These are phyloP conservation scores for Drosophila nigricruria DNA, from an alignment of 2,888 invertebrate genomes.

Conservation along the genomic window DNA sequence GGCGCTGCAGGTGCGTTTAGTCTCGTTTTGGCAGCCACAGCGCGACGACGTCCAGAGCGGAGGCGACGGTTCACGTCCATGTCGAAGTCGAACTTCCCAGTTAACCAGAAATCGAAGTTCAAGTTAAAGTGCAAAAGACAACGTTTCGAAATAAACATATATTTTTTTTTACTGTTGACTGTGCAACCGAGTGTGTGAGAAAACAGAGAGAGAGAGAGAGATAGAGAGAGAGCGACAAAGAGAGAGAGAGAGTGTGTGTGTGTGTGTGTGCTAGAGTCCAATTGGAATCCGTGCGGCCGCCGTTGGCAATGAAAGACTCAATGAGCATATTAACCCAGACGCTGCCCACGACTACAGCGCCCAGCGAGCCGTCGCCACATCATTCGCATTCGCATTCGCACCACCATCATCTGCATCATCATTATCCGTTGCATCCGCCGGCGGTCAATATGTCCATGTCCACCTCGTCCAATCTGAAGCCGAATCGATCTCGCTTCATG, in stretches of 20 bases:
- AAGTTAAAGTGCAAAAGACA: constrained; percentile 19
- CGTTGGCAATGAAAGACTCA: constrained; percentile 83
- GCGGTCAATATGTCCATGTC: constrained; percentile 68
- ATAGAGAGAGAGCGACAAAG: not conserved
- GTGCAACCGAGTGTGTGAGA: constrained; percentile 14
- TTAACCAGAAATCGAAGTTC: constrained; percentile 3
- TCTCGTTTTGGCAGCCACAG: constrained; percentile 83
- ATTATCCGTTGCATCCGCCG: constrained; percentile 54
- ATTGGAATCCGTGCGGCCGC: constrained; percentile 16
- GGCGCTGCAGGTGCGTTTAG: constrained; percentile 84
- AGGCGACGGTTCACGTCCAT: constrained; percentile 27
- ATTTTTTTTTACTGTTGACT: constrained; percentile 27
- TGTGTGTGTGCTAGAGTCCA: constrained; percentile 8
- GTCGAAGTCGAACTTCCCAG: constrained; percentile 26
- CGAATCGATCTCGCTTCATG: constrained; percentile 84
- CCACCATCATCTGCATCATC: constrained; percentile 51
- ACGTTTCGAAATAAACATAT: not conserved
- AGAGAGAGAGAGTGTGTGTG: constrained; percentile 5
- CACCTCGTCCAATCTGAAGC: constrained; percentile 79
- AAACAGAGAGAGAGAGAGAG: constrained; percentile 5
- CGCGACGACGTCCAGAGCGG: constrained; percentile 70
- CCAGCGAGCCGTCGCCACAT: constrained; percentile 64
- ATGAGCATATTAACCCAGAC: constrained; percentile 83
- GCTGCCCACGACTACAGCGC: constrained; percentile 61
- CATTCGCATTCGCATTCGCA: constrained; percentile 32